These are phyloP conservation scores for Nyctibius bracteatus DNA, from an alignment of 2,113 vertebrate genomes.

Conservation along the genomic window DNA sequence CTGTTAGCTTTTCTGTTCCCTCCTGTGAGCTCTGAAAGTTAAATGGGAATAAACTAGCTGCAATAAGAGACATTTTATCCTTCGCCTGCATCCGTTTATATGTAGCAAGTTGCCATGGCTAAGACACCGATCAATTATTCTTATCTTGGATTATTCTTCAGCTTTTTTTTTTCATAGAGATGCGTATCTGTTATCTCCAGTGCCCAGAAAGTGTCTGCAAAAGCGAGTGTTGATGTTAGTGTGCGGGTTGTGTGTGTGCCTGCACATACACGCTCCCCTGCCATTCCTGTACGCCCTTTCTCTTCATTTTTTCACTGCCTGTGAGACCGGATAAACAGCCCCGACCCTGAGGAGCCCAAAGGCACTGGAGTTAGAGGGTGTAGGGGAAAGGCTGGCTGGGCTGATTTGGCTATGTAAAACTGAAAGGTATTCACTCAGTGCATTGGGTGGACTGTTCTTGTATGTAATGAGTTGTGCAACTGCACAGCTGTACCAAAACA, in stretches of 20 bases:
- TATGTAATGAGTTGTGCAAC: constrained; percentile 1
- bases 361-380: not conserved
- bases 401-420: not conserved
- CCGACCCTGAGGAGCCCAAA: not conserved
- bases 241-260: not conserved
- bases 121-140: not conserved
- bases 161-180: not conserved
- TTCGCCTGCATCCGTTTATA: not conserved
- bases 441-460: not conserved
- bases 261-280: not conserved
- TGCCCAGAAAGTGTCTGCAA: not conserved
- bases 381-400: not conserved
- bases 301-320: not conserved
- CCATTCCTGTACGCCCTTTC: not conserved
- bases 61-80: not conserved
- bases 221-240: not conserved
- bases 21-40: constrained; percentile 27
- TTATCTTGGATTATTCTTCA: not conserved
- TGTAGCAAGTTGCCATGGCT: not conserved
- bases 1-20: not conserved
- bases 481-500: not conserved
- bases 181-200: not conserved
- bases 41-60: not conserved
- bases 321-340: not conserved
- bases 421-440: not conserved